Base-by-base conservation (phyloP, 2,113 vertebrate genomes). In the Solea solea region DNA sequence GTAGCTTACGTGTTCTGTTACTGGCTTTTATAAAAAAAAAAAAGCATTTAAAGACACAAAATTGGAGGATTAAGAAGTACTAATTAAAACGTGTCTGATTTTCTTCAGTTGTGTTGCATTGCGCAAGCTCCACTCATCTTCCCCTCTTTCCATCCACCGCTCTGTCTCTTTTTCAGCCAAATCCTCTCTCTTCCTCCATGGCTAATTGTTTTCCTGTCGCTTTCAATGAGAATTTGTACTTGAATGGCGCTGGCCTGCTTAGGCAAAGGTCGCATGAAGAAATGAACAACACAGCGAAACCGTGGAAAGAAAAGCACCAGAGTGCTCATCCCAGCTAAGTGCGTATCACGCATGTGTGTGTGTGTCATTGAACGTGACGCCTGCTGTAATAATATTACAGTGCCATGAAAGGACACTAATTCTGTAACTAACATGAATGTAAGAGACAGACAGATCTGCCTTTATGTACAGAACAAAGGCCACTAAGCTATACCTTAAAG, bases 121-220 rank as follows among this genome's bases (percentile, higher is more conserved):
- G 21, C 21, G 21, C 21, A 21, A 21, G 21, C 73, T 52, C 63
- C 55, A 59, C 72, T 74, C 72, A 14, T 75, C 11, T 57, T 0
- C 61, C 51, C 28, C 76, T 28, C 3, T 64, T 81, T 55, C 10
- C 72, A 40, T 51, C 48, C 64, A 27, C 45, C 56, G 3, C 28
- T 75, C 42, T 40, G 7, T 55, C 62, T 59, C 27, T 63, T 66
- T 62, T 71, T 56, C 0, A 75, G 64, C 80, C 78, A 83, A 73
- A 75, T 72, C 59, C 56, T 67, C 49, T 39, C 55, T 39, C 41
- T 46, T 58, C 59, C 46, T 75, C 66, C 61, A 46, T 60, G 44
- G 52, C 65, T 11, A 51, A 51, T 76, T 78, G 41, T 72, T 80
- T 74, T 54, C 46, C 56, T 86, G 74, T 74, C 83, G 11, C 50